A percentile compares a stretch with the other conserved stretches of the same genome.
phyloP scores from a whole-genome alignment of 2,888 invertebrate species.

The Phalangium opilio region DNA sequence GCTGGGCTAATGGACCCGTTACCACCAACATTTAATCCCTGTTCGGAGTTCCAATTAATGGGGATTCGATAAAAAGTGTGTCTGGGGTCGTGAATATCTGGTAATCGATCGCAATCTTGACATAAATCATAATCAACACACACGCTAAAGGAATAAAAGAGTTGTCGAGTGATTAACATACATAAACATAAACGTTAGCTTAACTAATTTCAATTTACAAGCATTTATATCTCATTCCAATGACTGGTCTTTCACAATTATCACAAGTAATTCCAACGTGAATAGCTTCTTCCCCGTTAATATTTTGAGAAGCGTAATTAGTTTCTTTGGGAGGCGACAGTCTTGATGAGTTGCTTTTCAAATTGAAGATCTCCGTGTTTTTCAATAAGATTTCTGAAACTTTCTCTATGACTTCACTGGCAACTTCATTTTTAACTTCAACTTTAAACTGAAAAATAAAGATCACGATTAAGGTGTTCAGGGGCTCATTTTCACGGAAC shows the following conservation, averaged over 20 bases:
- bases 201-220: conserved; percentile 26
- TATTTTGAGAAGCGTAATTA: not conserved
- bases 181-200: too few relatives aligned
- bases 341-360: too few relatives aligned
- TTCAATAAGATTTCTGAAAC: too few relatives aligned
- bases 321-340: too few relatives aligned
- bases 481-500: too few relatives aligned
- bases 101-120: conserved; percentile 27
- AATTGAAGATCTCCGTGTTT: too few relatives aligned
- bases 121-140: conserved; percentile 32
- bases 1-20: too few relatives aligned
- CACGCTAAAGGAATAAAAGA: conserved; percentile 25
- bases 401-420: too few relatives aligned
- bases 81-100: conserved; percentile 23
- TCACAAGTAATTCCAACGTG: conserved; percentile 28
- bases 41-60: conserved; percentile 8
- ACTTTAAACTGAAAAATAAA: too few relatives aligned
- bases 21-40: not conserved
- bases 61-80: conserved; percentile 31
- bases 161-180: too few relatives aligned
- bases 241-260: conserved; percentile 26
- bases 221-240: conserved; percentile 31
- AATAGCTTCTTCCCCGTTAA: conserved; percentile 7
- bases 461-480: too few relatives aligned
- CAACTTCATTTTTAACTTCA: too few relatives aligned